Base-by-base conservation (phyloP, 2,113 vertebrate species). In the Podarcis raffonei region DNA sequence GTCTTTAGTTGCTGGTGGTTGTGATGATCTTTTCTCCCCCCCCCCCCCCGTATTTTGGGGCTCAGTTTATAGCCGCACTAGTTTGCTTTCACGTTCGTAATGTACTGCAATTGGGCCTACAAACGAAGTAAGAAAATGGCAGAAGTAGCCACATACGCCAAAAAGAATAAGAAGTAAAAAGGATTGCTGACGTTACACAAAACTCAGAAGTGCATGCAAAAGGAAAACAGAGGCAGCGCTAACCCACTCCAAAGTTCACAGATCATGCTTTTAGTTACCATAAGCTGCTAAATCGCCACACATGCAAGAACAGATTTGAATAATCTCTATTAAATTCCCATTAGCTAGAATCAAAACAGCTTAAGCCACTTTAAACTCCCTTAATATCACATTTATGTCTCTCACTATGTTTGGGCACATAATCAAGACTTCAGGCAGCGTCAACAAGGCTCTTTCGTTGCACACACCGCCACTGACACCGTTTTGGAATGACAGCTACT, bases 311-410 rank as follows among this genome's bases (percentile, higher is more conserved):
- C 59, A 0, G 25, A 75, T 91, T 92, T 92, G 76, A 88, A 48
- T 6, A 5, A 25, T 39, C 35, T 94, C 94, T 95, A 96, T 93
- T 95, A 94, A 93, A 90, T 87, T 90, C 89, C 59, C 20, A 7
- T 87, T 78, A 88, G 74, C 23, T 87, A 42, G 82, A 91, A 83
- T 91, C 92, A 91, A 74, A 6, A n/a, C 85, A 91, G 8, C 22
- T 62, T 90, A 92, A 62, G 0, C 42, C 39, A 78, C 2, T 53
- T 48, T 77, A 90, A n/a, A 84, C 92, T 94, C 48, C 81, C 11
- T 71, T 92, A 48, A 30, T 27, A 90, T 83, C 48, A 69, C 32
- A 78, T 37, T 83, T 83, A 66, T 87, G 88, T 84, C 20, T 83
- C 7, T 78, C 80, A 69, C 69, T 42, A 76, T 68, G 15, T 78